Percentiles rank a stretch among this genome's conserved stretches.
These are phyloP conservation scores for Hyles euphorbiae DNA, from an alignment of 1,140 invertebrate species.

Conservation along the genomic window DNA sequence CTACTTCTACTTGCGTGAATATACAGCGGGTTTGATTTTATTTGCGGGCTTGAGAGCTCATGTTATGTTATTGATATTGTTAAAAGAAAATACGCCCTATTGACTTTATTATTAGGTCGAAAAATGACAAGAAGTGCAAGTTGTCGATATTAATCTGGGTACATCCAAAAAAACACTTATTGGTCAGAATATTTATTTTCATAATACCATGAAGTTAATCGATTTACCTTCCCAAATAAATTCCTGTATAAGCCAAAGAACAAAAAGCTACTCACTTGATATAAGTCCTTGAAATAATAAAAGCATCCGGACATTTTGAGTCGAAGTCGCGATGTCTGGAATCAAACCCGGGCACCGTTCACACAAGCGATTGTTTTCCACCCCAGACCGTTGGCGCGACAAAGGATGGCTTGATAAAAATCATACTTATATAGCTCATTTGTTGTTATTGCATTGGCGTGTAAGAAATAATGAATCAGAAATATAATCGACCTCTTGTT, in stretches of 20 bases:
- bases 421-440: conserved; percentile 41
- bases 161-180: too few species aligned
- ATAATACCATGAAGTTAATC: too few species aligned
- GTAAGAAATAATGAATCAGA: too few species aligned
- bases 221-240: background rate
- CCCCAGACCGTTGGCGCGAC: conserved; percentile 36
- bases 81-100: too few species aligned
- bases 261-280: conserved; percentile 49
- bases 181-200: too few species aligned
- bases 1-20: conserved; percentile 39
- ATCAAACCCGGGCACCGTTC: conserved; percentile 33
- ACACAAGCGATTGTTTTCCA: conserved; percentile 48
- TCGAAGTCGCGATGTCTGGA: conserved; percentile 33
- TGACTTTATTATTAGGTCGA: too few species aligned
- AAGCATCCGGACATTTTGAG: conserved; percentile 47
- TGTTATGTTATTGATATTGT: too few species aligned
- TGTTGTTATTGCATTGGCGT: conserved; percentile 20
- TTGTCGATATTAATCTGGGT: too few species aligned
- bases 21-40: conserved; percentile 37
- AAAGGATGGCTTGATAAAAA: conserved; percentile 61
- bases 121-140: too few species aligned
- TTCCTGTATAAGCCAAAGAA: conserved; percentile 38
- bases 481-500: too few species aligned
- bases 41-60: background rate
- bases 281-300: conserved; percentile 59